These are phyloP conservation scores for Chrysomallon squamiferum DNA, from an alignment of 1,140 invertebrate genomes.

Conservation along the genomic window DNA sequence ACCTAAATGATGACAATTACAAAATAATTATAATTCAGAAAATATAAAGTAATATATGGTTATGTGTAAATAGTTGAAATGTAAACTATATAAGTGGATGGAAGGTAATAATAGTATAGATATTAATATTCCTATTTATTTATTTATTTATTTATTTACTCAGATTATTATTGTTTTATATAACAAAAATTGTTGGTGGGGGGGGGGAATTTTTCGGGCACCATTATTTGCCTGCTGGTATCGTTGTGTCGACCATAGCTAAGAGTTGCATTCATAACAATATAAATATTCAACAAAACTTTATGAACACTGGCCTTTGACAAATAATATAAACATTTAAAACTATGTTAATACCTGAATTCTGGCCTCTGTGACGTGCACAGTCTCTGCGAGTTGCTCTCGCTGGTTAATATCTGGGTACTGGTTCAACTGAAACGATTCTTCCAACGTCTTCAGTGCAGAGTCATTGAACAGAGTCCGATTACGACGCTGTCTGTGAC, in stretches of 20 bases:
- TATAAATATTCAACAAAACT: no score
- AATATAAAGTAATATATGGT: background rate
- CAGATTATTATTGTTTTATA: background rate
- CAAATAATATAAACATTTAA: no score
- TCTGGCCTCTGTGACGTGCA: background rate
- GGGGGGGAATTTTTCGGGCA: no score
- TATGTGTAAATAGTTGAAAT: background rate
- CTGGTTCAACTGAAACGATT: background rate
- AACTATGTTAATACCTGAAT: background rate
- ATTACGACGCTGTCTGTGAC: background rate
- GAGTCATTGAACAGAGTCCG: background rate
- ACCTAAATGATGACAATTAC: background rate
- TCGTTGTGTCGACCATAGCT: no score
- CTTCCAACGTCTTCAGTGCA: background rate
- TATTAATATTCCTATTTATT: no score
- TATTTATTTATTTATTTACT: background rate
- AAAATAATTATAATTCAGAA: background rate
- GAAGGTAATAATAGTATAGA: no score
- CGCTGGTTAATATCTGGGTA: conserved; percentile 4
- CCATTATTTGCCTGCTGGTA: no score
- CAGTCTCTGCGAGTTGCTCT: background rate
- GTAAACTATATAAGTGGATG: background rate
- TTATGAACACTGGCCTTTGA: no score
- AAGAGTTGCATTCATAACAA: no score
- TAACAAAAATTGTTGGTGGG: no score